Base-by-base conservation (phyloP, 2,113 vertebrate genomes). In the Entomyzon cyanotis region DNA sequence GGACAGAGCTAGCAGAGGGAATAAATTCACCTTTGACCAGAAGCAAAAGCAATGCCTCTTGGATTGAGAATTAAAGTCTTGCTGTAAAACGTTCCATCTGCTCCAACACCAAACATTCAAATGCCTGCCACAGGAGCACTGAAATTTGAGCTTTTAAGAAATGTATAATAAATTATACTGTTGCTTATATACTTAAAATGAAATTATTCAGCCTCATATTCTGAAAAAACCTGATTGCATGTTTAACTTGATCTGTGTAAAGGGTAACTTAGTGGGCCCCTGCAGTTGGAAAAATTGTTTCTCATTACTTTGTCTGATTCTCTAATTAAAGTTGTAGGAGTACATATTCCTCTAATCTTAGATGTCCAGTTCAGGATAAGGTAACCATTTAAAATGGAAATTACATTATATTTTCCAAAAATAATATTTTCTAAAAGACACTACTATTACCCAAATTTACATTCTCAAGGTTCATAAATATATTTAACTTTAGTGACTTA, bases 21-120 rank as follows among this genome's bases (percentile, higher is more conserved):
- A 95, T 92, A 97, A 90, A 81, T 93, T 96, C 95, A 96, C 95
- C 90, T 96, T 95, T 97, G 94, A 96, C 96, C 92, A 95, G 85
- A 87, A 96, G 88, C 77, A 94, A 89, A 92, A 96, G 75, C 20
- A 5, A 82, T 94, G 91, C 56, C 73, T 97, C 78, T 97, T 96
- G 93, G 93, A 89, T 77, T 52, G 78, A 93, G 89, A 94, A 92
- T 69, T 90, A 94, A 88, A 95, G 55, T 35, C 65, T 64, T 46
- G 49, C 47, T 4, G 11, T 90, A 96, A 94, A 90, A 74, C 4
- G 42, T 92, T 97, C 87, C 95, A 95, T 95, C 94, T 96, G 94
- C 81, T 97, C 79, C 96, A 92, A 89, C 90, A 84, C 83, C 76
- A 53, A 90, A 42, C 37, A 62, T 83, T 79, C 62, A 55, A 76